These are phyloP conservation scores for Tapirus indicus DNA, from an alignment of 2,797 vertebrate genomes.

Conservation along the genomic window DNA sequence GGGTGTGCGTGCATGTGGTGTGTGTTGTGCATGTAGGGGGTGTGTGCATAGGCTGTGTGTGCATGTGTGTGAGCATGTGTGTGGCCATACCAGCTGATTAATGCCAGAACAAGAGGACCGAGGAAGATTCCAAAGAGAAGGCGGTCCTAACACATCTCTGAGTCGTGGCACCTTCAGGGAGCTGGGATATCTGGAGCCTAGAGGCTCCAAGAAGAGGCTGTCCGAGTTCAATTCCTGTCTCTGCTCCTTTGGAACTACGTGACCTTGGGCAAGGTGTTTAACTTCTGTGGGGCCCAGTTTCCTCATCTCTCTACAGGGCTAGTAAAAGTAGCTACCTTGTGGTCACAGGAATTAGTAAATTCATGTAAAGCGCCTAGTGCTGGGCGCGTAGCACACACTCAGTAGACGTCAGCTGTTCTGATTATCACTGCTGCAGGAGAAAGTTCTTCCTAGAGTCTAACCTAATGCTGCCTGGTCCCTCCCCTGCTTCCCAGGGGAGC, in stretches of 20 bases:
- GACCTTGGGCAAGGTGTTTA: background rate
- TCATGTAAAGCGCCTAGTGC: fast-evolving
- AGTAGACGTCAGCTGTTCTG: fast-evolving
- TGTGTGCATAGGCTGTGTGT: background rate
- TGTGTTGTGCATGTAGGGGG: background rate
- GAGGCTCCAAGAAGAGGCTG: background rate
- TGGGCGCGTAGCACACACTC: fast-evolving
- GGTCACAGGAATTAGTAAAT: background rate
- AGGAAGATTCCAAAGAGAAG: background rate
- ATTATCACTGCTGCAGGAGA: background rate
- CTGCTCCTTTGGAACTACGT: background rate
- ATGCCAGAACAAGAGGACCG: background rate
- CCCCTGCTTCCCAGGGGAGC: background rate
- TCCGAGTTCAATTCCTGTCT: background rate
- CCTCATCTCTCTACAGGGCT: background rate
- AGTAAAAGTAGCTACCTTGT: background rate
- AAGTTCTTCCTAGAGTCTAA: background rate
- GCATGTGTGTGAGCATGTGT: background rate
- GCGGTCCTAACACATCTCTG: background rate
- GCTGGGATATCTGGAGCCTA: no score
- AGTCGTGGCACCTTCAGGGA: background rate
- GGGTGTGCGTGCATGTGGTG: fast-evolving
- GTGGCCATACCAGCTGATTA: background rate
- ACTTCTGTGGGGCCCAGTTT: background rate
- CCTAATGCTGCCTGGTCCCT: background rate